Evolutionary conservation across 2,113 vertebrate genomes (phyloP).

Genomic region (Bufo gargarizans): DNA sequence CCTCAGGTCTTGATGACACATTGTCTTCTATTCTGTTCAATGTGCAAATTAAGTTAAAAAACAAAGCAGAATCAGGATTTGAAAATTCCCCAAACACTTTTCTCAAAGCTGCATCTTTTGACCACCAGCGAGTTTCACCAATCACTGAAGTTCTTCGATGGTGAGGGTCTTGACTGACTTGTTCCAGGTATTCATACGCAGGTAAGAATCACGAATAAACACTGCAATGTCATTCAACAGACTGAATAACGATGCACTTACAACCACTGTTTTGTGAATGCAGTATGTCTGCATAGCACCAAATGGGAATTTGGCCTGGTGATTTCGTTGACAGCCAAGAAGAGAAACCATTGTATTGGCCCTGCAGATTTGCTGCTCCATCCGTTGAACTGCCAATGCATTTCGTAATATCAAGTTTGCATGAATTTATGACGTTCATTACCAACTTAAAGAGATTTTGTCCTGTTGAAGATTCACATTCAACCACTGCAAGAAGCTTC

Average conservation of each 20-base stretch:
- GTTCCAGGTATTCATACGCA: too few relatives aligned
- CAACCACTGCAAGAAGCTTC: background rate
- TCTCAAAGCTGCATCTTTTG: background rate
- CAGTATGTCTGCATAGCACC: too few relatives aligned
- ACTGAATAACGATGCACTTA: too few relatives aligned
- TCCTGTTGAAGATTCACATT: background rate
- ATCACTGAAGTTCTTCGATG: slow-evolving; percentile 32
- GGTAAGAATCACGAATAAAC: rapidly evolving
- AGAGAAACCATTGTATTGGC: background rate
- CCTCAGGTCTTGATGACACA: too few relatives aligned
- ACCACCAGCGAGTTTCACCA: slow-evolving; percentile 5
- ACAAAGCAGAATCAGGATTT: slow-evolving; percentile 24
- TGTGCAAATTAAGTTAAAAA: background rate
- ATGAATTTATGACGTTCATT: background rate
- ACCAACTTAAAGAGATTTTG: background rate
- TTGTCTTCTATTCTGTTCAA: background rate
- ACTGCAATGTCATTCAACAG: background rate
- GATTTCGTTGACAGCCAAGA: background rate
- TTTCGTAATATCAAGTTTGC: background rate
- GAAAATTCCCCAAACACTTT: background rate
- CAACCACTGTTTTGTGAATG: too few relatives aligned
- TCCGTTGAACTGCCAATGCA: background rate
- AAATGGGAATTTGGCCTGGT: background rate
- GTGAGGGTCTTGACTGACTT: slow-evolving; percentile 44
- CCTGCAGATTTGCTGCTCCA: background rate